Conservation (phyloP, 2,797 vertebrate species). For the Siniperca scherzeri region DNA sequence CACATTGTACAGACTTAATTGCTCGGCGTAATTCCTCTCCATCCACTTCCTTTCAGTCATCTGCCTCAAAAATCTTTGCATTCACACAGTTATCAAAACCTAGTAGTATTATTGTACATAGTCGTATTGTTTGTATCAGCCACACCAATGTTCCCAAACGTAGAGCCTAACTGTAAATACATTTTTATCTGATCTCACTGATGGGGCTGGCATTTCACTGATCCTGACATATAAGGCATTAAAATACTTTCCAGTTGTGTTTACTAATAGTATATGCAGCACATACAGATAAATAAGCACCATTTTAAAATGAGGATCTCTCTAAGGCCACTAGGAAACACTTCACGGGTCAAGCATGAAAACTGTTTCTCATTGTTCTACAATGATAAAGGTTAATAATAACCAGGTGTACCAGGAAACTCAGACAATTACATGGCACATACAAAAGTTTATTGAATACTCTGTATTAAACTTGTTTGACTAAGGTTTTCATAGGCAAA, state of each 20-base stretch:
- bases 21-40: slow-evolving; percentile 54
- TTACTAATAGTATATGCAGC: neutral
- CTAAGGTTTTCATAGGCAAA: neutral
- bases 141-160: neutral
- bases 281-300: neutral
- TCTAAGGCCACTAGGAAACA: neutral
- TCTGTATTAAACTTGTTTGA: neutral
- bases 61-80: slow-evolving; percentile 12
- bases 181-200: slow-evolving; percentile 13
- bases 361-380: neutral
- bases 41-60: slow-evolving; percentile 39
- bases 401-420: neutral
- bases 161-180: neutral
- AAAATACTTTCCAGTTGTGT: neutral
- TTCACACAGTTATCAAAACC: neutral
- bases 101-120: no score
- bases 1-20: slow-evolving; percentile 53
- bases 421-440: no score
- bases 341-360: neutral
- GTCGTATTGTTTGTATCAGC: neutral
- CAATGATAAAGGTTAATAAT: slow-evolving; percentile 3
- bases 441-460: neutral
- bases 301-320: neutral
- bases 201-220: neutral
- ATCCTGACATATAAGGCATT: slow-evolving; percentile 4